Conservation (phyloP, 2,888 invertebrate species). For the Xestia rhomboidea region DNA sequence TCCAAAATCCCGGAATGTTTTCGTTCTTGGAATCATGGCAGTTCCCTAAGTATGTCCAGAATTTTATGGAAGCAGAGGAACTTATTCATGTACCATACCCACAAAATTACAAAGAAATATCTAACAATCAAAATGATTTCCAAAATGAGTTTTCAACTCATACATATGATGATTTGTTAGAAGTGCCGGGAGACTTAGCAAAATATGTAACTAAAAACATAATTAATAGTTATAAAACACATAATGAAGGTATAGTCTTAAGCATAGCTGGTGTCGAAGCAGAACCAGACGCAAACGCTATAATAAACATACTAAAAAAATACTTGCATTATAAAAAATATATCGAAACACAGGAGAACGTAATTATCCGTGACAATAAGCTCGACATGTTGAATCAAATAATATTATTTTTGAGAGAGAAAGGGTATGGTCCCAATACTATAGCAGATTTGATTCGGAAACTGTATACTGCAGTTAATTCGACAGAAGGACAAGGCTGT, state of each 20-base stretch:
- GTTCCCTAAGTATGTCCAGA: constrained; percentile 30
- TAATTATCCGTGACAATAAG: constrained; percentile 10
- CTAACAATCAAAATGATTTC: neutral
- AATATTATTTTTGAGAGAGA: constrained; percentile 20
- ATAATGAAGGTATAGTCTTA: constrained; percentile 3
- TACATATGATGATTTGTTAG: constrained; percentile 22
- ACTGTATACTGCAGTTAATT: constrained; percentile 22
- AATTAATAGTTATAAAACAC: constrained; percentile 4
- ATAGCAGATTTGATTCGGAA: constrained; percentile 39
- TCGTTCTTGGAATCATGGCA: constrained; percentile 39
- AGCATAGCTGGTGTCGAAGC: constrained; percentile 26
- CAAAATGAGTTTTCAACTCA: neutral
- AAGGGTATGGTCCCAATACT: constrained; percentile 25
- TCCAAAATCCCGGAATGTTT: constrained; percentile 30
- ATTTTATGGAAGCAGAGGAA: constrained; percentile 20
- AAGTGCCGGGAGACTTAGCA: neutral
- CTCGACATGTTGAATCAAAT: constrained; percentile 40
- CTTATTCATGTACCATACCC: neutral
- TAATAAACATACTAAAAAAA: constrained; percentile 36
- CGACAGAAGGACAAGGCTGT: constrained; percentile 11
- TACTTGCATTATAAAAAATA: constrained; percentile 16
- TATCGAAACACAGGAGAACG: constrained; percentile 23
- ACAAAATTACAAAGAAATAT: neutral
- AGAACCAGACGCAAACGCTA: constrained; percentile 30
- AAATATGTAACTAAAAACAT: constrained; percentile 7